These are phyloP conservation scores for Platycheirus rosarum DNA, from an alignment of 2,888 invertebrate species.

Conservation along the genomic window DNA sequence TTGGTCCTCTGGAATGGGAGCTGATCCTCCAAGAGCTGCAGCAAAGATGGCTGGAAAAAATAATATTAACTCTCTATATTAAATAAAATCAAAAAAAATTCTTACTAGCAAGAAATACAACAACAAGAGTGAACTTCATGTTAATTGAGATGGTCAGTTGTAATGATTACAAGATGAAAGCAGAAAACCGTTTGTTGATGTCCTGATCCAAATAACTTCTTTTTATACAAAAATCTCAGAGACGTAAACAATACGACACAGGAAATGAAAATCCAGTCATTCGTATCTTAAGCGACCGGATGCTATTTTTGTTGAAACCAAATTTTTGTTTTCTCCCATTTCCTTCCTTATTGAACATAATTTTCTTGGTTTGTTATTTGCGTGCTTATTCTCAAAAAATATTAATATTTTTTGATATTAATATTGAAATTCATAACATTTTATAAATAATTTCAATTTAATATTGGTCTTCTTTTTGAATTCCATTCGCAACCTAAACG, in stretches of 20 bases:
- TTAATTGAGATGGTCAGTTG: neutral
- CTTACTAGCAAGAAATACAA: neutral
- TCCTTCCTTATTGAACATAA: neutral
- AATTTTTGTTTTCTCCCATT: neutral
- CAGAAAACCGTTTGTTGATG: neutral
- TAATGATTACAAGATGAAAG: neutral
- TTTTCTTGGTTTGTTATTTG: neutral
- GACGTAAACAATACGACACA: neutral
- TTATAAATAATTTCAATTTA: neutral
- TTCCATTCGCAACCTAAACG: neutral
- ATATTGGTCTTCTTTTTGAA: neutral
- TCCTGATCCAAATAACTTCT: neutral
- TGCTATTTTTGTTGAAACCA: neutral
- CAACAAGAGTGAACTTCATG: constrained; percentile 14
- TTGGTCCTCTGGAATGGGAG: constrained; percentile 9
- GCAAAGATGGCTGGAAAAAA: neutral
- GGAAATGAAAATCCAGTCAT: neutral
- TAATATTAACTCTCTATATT: neutral
- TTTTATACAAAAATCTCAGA: constrained; percentile 27
- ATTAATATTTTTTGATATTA: too few relatives aligned
- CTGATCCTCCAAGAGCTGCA: constrained; percentile 11
- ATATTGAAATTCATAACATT: too few relatives aligned
- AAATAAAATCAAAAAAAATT: neutral
- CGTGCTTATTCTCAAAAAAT: too few relatives aligned
- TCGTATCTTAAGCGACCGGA: neutral